A percentile compares a stretch with the other conserved stretches of the same genome.
These are phyloP conservation scores for Amphiprion ocellaris DNA, from an alignment of 2,113 vertebrate genomes.

Conservation along the genomic window DNA sequence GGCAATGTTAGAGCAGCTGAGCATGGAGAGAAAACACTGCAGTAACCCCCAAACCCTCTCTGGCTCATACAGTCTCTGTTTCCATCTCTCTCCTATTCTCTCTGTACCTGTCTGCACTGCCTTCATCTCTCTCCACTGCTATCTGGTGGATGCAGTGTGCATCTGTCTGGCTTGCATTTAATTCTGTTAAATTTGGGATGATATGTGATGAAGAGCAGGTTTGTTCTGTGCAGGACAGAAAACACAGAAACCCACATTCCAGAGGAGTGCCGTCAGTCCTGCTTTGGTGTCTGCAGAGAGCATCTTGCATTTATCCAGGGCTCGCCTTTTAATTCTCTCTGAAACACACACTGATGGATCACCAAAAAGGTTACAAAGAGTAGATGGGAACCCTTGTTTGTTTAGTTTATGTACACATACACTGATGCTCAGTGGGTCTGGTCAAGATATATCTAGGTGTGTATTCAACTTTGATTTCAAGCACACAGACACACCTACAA, in stretches of 20 bases:
- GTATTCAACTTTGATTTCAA: constrained; percentile 37
- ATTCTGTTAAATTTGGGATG: neutral
- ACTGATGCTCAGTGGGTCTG: constrained; percentile 5
- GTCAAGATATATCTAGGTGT: constrained; percentile 61
- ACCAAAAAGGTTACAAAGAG: neutral
- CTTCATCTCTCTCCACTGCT: neutral
- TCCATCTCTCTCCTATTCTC: neutral
- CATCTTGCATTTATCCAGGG: constrained; percentile 28
- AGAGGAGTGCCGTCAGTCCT: constrained; percentile 24
- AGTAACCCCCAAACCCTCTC: constrained; percentile 15
- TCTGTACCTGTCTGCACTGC: neutral
- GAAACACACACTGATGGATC: constrained; percentile 20
- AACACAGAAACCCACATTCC: constrained; percentile 35
- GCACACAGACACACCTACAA: neutral
- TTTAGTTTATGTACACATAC: neutral
- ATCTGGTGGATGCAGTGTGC: neutral
- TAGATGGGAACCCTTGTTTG: constrained; percentile 5
- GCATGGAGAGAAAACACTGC: constrained; percentile 49
- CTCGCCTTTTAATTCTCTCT: constrained; percentile 23
- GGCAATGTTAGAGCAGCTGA: constrained; percentile 57
- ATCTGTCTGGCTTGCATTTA: neutral
- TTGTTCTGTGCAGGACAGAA: neutral
- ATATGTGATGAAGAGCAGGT: constrained; percentile 30
- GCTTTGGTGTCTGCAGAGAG: constrained; percentile 14
- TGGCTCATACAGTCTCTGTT: neutral